phyloP scores from a whole-genome alignment of 2,888 invertebrate species.

The Eremobia ochroleuca region DNA sequence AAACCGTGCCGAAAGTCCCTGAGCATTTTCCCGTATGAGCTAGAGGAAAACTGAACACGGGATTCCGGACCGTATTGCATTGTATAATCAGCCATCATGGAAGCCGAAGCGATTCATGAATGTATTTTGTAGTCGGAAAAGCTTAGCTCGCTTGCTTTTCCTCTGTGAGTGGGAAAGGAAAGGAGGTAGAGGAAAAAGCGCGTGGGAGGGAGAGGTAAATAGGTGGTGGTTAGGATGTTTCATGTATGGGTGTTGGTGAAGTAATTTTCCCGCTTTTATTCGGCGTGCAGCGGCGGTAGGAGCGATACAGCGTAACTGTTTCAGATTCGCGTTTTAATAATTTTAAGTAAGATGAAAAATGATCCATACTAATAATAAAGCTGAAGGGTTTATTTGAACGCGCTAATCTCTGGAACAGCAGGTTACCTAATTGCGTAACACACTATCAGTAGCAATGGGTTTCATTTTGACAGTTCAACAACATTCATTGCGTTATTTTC shows the following conservation, averaged over 20 bases:
- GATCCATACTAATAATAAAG: too few species aligned
- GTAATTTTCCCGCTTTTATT: slow-evolving; percentile 90
- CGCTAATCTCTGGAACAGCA: too few species aligned
- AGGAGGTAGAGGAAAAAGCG: slow-evolving; percentile 54
- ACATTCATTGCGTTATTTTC: too few species aligned
- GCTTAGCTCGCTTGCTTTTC: slow-evolving; percentile 84
- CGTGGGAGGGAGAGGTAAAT: slow-evolving; percentile 76
- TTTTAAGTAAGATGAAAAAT: neutral
- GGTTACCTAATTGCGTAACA: too few species aligned
- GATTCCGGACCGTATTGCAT: slow-evolving; percentile 86
- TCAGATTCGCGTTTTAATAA: slow-evolving; percentile 41
- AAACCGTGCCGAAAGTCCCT: slow-evolving; percentile 79
- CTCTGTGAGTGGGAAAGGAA: slow-evolving; percentile 75
- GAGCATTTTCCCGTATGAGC: slow-evolving; percentile 74
- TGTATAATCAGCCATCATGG: slow-evolving; percentile 91
- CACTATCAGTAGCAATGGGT: too few species aligned
- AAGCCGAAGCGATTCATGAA: slow-evolving; percentile 87
- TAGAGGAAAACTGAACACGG: slow-evolving; percentile 80
- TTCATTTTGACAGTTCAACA: too few species aligned
- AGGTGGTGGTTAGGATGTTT: slow-evolving; percentile 80
- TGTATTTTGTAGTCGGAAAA: slow-evolving; percentile 79
- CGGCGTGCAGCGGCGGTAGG: slow-evolving; percentile 77
- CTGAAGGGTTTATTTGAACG: too few species aligned
- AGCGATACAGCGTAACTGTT: slow-evolving; percentile 80
- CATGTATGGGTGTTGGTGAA: slow-evolving; percentile 74